Evolutionary conservation across 2,113 vertebrate genomes (phyloP).

Genomic region (Hyaena hyaena): DNA sequence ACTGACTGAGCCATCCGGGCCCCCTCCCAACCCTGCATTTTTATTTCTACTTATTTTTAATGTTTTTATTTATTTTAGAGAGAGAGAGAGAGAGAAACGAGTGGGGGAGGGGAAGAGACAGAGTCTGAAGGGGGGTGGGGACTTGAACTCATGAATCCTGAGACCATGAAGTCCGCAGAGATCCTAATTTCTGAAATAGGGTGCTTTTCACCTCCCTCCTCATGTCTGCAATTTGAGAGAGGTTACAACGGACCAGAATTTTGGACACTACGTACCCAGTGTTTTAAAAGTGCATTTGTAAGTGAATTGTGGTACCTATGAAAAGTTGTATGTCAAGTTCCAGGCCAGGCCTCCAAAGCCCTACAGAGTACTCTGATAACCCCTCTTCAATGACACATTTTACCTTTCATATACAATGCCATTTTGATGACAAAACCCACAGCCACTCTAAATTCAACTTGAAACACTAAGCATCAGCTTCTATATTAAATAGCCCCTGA

Average conservation of each 20-base stretch:
- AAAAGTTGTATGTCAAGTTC: slow-evolving; percentile 16
- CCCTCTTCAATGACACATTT: not conserved
- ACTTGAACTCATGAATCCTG: no score
- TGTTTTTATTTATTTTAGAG: no score
- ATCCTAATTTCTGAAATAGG: not conserved
- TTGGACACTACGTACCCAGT: not conserved
- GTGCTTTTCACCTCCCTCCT: not conserved
- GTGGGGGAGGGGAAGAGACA: no score
- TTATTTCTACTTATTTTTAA: no score
- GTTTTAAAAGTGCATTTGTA: slow-evolving; percentile 37
- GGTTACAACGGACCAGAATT: not conserved
- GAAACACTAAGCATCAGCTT: not conserved
- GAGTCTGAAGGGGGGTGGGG: no score
- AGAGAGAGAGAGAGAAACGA: no score
- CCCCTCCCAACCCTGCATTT: no score
- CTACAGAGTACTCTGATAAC: not conserved
- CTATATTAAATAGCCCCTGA: not conserved
- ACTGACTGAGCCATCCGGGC: no score
- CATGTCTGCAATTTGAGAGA: not conserved
- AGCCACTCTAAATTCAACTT: slow-evolving; percentile 9
- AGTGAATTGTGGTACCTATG: not conserved
- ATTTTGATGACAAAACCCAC: not conserved
- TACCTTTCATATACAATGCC: not conserved
- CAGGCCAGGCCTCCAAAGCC: not conserved
- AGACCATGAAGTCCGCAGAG: not conserved